Percentiles rank a stretch among this genome's conserved stretches.
Evolutionary conservation across 2,797 vertebrate genomes (phyloP).

Genomic region (Sternarchorhynchus goeldii): DNA sequence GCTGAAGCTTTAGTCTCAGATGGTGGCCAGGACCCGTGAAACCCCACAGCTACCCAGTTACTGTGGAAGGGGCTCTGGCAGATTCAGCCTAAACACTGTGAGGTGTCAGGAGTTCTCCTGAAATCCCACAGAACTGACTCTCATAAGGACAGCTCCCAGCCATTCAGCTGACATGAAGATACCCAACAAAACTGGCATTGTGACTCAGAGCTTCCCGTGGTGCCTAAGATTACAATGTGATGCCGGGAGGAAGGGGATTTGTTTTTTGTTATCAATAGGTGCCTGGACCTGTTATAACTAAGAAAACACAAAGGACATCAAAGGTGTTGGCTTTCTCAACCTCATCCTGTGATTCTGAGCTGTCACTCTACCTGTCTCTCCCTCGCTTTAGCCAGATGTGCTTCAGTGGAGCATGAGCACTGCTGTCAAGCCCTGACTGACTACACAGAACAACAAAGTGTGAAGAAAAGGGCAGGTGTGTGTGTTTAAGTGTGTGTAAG

Average conservation of each 20-base stretch:
- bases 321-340: constrained; percentile 44
- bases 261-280: constrained; percentile 23
- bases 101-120: constrained; percentile 13
- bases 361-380: constrained; percentile 51
- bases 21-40: constrained; percentile 42
- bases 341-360: constrained; percentile 47
- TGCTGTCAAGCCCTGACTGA: constrained; percentile 54
- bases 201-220: background rate
- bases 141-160: constrained; percentile 23
- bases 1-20: constrained; percentile 40
- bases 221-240: constrained; percentile 23
- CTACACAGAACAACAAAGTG: constrained; percentile 68
- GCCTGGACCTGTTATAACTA: constrained; percentile 30
- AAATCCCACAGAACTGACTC: constrained; percentile 28
- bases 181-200: background rate
- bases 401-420: constrained; percentile 61
- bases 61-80: constrained; percentile 15
- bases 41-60: constrained; percentile 36
- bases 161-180: constrained; percentile 33
- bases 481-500: constrained; percentile 49
- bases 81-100: constrained; percentile 33
- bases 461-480: constrained; percentile 70
- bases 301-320: constrained; percentile 43
- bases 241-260: background rate
- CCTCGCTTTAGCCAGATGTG: constrained; percentile 56